These are phyloP conservation scores for Fundulus diaphanus DNA, from an alignment of 2,797 vertebrate genomes.

Conservation along the genomic window DNA sequence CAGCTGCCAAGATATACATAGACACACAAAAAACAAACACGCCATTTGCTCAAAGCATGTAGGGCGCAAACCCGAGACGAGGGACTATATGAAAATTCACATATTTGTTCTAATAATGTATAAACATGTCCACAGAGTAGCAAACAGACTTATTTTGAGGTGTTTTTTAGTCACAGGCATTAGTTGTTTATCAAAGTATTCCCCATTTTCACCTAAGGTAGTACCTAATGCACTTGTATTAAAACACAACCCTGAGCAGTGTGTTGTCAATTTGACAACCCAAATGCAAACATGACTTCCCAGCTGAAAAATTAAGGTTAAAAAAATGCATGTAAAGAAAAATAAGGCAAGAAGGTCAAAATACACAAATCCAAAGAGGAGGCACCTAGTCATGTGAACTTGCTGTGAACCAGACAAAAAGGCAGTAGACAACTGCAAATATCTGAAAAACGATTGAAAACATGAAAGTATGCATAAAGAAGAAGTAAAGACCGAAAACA, in stretches of 20 bases:
- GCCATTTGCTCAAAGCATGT: constrained; percentile 23
- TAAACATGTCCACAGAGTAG: constrained; percentile 23
- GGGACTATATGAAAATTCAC: constrained; percentile 12
- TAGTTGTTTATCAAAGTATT: constrained; percentile 1
- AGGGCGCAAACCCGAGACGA: constrained; percentile 43
- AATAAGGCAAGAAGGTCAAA: background rate
- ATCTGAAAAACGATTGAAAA: background rate
- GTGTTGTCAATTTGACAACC: background rate
- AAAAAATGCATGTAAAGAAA: background rate
- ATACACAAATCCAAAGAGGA: background rate
- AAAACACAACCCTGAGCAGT: background rate
- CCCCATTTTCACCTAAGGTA: background rate
- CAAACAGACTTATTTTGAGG: constrained; percentile 3
- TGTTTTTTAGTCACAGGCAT: background rate
- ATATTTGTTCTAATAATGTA: constrained; percentile 24
- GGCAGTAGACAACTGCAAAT: background rate
- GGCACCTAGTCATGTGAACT: background rate
- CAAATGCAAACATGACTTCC: background rate
- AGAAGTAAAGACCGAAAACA: background rate
- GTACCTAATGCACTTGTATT: background rate
- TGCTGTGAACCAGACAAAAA: background rate
- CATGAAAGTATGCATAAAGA: background rate
- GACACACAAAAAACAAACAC: constrained; percentile 41
- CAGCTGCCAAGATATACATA: constrained; percentile 48
- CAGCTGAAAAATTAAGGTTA: background rate